Evolutionary conservation across 1,140 invertebrate species (phyloP).

Genomic region (Hesperophylax magnus): DNA sequence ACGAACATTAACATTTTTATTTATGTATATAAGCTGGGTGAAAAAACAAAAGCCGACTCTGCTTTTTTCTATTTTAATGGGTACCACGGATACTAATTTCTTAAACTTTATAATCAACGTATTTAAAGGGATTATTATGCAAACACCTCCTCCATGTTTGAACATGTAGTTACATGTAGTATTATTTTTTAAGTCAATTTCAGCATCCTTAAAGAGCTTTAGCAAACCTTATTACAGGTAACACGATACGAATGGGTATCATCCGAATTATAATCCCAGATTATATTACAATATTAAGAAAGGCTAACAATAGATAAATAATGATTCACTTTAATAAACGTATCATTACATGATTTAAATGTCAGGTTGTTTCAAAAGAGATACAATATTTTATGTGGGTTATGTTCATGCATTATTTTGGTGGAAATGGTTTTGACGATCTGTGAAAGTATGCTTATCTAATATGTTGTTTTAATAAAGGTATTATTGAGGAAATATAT

Average conservation of each 20-base stretch:
- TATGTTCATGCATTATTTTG: too few species aligned
- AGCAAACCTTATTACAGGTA: not conserved
- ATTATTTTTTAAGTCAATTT: not conserved
- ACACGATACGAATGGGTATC: not conserved
- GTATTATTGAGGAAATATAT: too few species aligned
- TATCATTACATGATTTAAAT: not conserved
- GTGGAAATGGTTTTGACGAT: too few species aligned
- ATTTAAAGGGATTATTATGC: not conserved
- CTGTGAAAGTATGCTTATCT: too few species aligned
- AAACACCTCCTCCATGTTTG: slow-evolving; percentile 14
- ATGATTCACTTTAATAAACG: not conserved
- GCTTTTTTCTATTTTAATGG: too few species aligned
- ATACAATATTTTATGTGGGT: too few species aligned
- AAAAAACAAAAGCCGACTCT: too few species aligned
- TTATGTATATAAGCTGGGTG: too few species aligned
- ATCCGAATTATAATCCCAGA: not conserved
- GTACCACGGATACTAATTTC: too few species aligned
- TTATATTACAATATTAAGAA: not conserved
- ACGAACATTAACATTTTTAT: too few species aligned
- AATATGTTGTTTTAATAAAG: too few species aligned
- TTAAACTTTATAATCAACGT: too few species aligned
- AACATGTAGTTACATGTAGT: slow-evolving; percentile 9
- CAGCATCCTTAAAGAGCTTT: not conserved
- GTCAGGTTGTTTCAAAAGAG: not conserved
- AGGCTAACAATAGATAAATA: not conserved